Conservation (phyloP, 2,797 vertebrate genomes). For the Odontamblyopus lacepedii region DNA sequence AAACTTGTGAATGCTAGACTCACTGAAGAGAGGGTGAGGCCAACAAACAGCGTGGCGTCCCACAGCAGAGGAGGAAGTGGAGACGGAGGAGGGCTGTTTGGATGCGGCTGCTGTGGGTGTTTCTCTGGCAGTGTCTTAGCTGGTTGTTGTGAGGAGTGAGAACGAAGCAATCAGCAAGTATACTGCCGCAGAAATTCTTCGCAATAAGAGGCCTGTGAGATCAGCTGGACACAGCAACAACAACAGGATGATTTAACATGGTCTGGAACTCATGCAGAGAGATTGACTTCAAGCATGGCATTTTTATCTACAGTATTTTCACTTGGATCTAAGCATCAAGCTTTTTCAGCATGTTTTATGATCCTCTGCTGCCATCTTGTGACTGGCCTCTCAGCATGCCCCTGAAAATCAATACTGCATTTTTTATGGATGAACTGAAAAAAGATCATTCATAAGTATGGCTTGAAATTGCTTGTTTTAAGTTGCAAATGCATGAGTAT, state of each 20-base stretch:
- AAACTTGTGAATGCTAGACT: slow-evolving; percentile 26
- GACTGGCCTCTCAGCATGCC: slow-evolving; percentile 37
- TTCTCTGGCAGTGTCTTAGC: slow-evolving; percentile 99
- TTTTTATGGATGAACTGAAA: neutral
- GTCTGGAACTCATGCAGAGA: slow-evolving; percentile 24
- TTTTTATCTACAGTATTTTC: slow-evolving; percentile 24
- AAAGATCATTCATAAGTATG: slow-evolving; percentile 7
- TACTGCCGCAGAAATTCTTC: slow-evolving; percentile 99
- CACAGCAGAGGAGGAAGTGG: slow-evolving; percentile 13
- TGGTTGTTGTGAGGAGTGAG: slow-evolving; percentile 98
- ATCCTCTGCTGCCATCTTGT: slow-evolving; percentile 72
- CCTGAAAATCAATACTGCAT: slow-evolving; percentile 11
- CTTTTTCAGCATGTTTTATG: slow-evolving; percentile 3
- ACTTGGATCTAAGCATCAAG: slow-evolving; percentile 35
- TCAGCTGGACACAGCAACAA: slow-evolving; percentile 1
- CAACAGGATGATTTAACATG: slow-evolving; percentile 16
- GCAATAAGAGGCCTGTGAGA: slow-evolving; percentile 76
- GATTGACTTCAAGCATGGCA: slow-evolving; percentile 20
- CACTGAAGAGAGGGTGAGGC: slow-evolving; percentile 24
- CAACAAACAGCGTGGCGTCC: slow-evolving; percentile 3
- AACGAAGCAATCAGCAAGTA: slow-evolving; percentile 99
- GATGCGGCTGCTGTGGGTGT: slow-evolving; percentile 89
- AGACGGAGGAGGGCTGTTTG: slow-evolving; percentile 13
- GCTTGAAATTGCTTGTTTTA: slow-evolving; percentile 9
- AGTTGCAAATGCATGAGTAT: slow-evolving; percentile 27